These are phyloP conservation scores for Tipula vernalis DNA, from an alignment of 2,888 invertebrate species.

Conservation along the genomic window DNA sequence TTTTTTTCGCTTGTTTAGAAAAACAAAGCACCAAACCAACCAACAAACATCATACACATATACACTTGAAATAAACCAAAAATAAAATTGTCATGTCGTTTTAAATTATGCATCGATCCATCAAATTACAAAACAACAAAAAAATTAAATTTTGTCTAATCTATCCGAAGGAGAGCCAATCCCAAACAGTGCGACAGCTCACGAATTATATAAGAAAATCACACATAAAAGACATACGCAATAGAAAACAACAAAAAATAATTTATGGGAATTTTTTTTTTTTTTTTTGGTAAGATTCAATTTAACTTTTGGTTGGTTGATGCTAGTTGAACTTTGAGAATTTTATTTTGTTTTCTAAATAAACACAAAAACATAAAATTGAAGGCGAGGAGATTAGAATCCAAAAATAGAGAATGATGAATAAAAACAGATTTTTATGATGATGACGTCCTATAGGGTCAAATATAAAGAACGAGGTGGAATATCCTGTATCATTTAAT, in stretches of 20 bases:
- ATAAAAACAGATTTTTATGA: neutral
- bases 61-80: neutral
- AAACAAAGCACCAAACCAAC: neutral
- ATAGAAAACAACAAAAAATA: neutral
- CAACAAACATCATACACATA: neutral
- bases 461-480: neutral
- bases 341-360: neutral
- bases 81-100: constrained; percentile 8
- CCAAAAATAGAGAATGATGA: neutral
- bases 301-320: neutral
- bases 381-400: neutral
- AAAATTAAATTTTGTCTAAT: neutral
- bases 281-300: neutral
- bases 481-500: neutral
- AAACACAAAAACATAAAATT: neutral
- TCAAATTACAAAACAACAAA: neutral
- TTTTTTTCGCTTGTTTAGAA: neutral
- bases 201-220: constrained; percentile 1
- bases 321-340: neutral
- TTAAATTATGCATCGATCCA: constrained; percentile 7
- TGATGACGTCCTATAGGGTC: neutral
- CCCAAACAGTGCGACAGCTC: constrained; percentile 9
- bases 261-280: neutral
- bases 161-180: constrained; percentile 5
- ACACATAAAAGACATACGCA: neutral